A percentile compares a stretch with the other conserved stretches of the same genome.
Evolutionary conservation across 2,113 vertebrate species (phyloP).

Genomic region (Ciconia maguari): DNA sequence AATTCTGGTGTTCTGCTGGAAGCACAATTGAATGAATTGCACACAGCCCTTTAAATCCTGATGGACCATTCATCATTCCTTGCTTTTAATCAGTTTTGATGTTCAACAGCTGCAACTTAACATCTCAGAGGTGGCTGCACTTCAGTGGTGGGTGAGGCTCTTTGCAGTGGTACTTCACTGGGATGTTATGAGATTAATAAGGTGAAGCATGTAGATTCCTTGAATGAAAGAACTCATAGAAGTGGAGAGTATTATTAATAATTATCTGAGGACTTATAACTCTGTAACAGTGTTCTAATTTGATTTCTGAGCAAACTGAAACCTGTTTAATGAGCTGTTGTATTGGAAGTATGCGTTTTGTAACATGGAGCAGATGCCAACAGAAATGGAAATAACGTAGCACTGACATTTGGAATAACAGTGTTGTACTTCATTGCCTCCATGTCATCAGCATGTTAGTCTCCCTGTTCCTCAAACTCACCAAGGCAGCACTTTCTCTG

Average conservation of each 20-base stretch:
- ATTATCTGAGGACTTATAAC: constrained; percentile 34
- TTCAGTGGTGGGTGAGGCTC: not conserved
- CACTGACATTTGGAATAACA: constrained; percentile 66
- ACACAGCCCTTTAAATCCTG: not conserved
- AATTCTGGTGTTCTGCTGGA: not conserved
- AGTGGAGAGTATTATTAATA: constrained; percentile 13
- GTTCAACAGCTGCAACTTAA: not conserved
- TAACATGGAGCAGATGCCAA: constrained; percentile 63
- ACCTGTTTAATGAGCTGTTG: constrained; percentile 67
- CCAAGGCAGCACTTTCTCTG: constrained; percentile 21
- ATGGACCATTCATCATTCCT: not conserved
- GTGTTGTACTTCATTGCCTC: constrained; percentile 64
- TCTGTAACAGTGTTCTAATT: constrained; percentile 43
- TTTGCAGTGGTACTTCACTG: not conserved
- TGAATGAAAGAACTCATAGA: constrained; percentile 1
- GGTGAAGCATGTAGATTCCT: not conserved
- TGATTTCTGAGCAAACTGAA: constrained; percentile 60
- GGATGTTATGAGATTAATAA: not conserved
- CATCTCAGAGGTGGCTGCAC: not conserved
- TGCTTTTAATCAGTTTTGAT: not conserved
- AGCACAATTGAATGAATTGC: not conserved
- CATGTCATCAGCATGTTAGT: constrained; percentile 59
- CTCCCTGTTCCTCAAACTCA: constrained; percentile 44
- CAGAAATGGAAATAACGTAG: constrained; percentile 51
- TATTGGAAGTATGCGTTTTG: not conserved